phyloP scores from a whole-genome alignment of 2,888 invertebrate species.

The Strigamia maritima region DNA sequence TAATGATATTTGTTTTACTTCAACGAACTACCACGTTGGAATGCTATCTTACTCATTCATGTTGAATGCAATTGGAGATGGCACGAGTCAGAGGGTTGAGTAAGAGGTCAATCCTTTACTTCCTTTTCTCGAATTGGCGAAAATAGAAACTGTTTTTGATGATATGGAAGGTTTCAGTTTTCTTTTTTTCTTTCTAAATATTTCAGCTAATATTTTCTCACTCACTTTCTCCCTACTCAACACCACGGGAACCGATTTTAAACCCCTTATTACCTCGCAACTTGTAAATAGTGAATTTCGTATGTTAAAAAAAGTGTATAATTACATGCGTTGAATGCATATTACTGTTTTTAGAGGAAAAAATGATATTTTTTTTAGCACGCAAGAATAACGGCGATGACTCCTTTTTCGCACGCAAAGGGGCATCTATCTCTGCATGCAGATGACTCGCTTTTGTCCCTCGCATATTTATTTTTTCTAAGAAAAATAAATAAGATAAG shows the following conservation, averaged over 20 bases:
- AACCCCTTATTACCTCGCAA: constrained; percentile 9
- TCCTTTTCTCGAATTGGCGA: constrained; percentile 26
- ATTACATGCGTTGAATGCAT: background rate
- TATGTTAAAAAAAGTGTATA: background rate
- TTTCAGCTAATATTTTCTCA: constrained; percentile 12
- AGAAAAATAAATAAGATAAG: constrained; percentile 24
- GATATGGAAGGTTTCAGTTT: background rate
- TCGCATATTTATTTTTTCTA: constrained; percentile 18
- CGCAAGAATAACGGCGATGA: constrained; percentile 31
- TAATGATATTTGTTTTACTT: constrained; percentile 14
- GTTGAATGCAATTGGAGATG: constrained; percentile 32
- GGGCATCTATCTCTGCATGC: constrained; percentile 9
- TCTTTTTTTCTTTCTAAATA: background rate
- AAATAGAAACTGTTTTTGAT: constrained; percentile 13
- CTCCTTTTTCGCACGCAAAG: constrained; percentile 19
- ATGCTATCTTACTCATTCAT: constrained; percentile 32
- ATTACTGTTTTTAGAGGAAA: background rate
- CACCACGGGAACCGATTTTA: constrained; percentile 4
- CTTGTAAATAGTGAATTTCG: background rate
- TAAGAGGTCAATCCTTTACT: constrained; percentile 34
- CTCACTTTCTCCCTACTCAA: background rate
- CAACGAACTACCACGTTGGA: constrained; percentile 21
- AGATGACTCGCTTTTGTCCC: constrained; percentile 30
- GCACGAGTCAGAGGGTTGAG: constrained; percentile 29
- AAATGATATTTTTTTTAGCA: constrained; percentile 6